Conservation (phyloP, 2,113 vertebrate species). For the Marmota monax region DNA sequence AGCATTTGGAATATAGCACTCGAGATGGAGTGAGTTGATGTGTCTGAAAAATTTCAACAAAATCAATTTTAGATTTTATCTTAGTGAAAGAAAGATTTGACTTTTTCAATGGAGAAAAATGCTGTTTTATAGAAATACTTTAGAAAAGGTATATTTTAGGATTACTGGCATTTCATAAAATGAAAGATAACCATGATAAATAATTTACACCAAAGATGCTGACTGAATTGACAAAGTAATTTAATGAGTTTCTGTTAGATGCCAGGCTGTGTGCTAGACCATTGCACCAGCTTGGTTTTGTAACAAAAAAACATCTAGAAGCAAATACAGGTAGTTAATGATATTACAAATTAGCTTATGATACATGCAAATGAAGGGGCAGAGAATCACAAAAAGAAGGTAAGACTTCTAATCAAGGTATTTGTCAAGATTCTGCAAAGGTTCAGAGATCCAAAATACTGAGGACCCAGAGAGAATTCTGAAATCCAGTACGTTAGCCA, state of each 20-base stretch:
- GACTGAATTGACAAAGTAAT: conserved; percentile 36
- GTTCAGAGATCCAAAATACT: neutral
- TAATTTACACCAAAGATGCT: conserved; percentile 49
- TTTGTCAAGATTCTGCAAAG: neutral
- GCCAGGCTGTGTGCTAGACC: neutral
- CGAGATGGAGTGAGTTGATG: neutral
- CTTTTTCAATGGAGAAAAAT: conserved; percentile 46
- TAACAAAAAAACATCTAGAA: neutral
- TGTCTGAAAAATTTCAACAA: neutral
- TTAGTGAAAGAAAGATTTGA: neutral
- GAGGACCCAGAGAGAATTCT: neutral
- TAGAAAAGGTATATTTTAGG: neutral
- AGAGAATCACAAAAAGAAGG: conserved; percentile 4
- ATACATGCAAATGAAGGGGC: neutral
- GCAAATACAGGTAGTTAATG: neutral
- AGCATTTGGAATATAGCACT: neutral
- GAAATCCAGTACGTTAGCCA: neutral
- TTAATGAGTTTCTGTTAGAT: neutral
- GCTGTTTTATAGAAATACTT: conserved; percentile 44
- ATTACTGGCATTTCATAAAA: conserved; percentile 25
- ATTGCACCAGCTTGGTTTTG: neutral
- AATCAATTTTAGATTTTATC: conserved; percentile 40
- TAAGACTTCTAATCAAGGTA: neutral
- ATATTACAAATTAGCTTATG: neutral
- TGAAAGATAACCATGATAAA: neutral